Evolutionary conservation across 2,113 vertebrate genomes (phyloP), one percentile per base, ranked within the genome.

Genomic region (Sander lucioperca): DNA sequence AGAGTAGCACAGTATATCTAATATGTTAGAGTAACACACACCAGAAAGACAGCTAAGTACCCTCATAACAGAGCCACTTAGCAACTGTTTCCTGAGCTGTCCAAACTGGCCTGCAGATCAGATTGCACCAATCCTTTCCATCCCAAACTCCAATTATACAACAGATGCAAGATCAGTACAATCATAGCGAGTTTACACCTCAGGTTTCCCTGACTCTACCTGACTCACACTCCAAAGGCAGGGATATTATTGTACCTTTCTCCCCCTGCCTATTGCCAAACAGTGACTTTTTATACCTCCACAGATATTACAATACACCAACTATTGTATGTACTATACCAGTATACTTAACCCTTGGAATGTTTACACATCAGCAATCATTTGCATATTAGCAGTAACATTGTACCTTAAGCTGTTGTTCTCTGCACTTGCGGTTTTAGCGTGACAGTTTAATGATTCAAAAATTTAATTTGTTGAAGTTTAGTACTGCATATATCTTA

Each of bases 201-300:
- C 94, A 95, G 95, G 95, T 94, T 84, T 85, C 81, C 80, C 78
- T 9, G 23, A 86, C 71, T 88, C 84, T 86, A 86, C 75, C 86
- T 84, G 80, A 82, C 79, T 88, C 80, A 51, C 79, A 67, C 86
- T 88, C 83, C 74, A 76, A 92, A 89, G 82, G 80, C 92, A 93
- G 91, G 90, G 86, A 90, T 81, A 45, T 57, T 65, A 76, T 33
- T 75, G 51, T 65, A 18, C 58, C 45, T 67, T 71, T 86, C 74
- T 86, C 63, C 80, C 68, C 82, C 81, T 81, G 45, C 81, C 87
- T 79, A 73, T 91, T 86, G 84, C 86, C 81, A 89, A 91, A 89
- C 77, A 82, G 68, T 61, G 54, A 69, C 79, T 80, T 91, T 93
- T 90, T 86, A 79, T 91, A 91, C 83, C 70, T 85, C 79, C 59